Percentiles rank a stretch among this genome's conserved stretches.
These are phyloP conservation scores for Falco punctatus DNA, from an alignment of 2,113 vertebrate genomes.

Conservation along the genomic window DNA sequence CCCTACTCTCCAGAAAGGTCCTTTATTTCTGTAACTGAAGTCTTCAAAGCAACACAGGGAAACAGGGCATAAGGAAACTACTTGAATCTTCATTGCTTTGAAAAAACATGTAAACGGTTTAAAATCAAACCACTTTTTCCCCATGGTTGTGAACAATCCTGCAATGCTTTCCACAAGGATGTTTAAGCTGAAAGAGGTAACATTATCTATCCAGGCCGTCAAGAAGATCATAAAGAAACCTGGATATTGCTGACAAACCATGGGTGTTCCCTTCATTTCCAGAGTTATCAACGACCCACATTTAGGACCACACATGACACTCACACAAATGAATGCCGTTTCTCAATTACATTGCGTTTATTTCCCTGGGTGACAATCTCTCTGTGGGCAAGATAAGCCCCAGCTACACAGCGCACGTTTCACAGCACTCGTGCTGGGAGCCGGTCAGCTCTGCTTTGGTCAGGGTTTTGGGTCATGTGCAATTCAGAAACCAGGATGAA, in stretches of 20 bases:
- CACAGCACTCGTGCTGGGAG: neutral
- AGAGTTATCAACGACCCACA: neutral
- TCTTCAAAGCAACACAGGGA: neutral
- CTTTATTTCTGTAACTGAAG: neutral
- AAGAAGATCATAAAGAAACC: neutral
- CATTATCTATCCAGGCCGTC: neutral
- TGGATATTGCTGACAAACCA: neutral
- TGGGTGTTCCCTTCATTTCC: neutral
- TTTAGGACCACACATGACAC: neutral
- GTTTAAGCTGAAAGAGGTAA: neutral
- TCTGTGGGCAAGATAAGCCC: neutral
- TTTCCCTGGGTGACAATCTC: neutral
- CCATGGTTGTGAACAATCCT: neutral
- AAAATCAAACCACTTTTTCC: neutral
- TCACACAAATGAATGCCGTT: neutral
- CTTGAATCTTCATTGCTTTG: neutral
- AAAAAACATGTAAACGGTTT: neutral
- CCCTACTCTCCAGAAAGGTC: neutral
- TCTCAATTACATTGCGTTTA: neutral
- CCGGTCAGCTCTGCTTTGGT: neutral
- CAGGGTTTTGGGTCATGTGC: neutral
- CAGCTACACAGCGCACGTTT: accelerated
- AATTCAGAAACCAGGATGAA: neutral
- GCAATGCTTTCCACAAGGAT: neutral
- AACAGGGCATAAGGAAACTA: neutral